Evolutionary conservation across 2,888 invertebrate species (phyloP).

Genomic region (Scelioninae gen. 2): DNA sequence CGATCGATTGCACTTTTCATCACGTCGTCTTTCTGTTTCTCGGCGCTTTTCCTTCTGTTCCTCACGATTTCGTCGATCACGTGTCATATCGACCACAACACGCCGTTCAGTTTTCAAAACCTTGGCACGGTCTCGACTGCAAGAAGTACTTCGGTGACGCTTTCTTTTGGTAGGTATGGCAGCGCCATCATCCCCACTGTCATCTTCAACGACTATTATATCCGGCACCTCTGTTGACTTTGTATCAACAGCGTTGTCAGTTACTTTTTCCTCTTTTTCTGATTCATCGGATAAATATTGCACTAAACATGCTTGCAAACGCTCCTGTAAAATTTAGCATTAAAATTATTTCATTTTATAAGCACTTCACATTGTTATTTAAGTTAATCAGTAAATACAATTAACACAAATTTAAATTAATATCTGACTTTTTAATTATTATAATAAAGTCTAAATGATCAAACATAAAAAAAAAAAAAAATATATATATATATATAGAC

Average conservation of each 20-base stretch:
- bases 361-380: not conserved
- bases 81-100: slow-evolving; percentile 72
- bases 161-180: slow-evolving; percentile 71
- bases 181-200: slow-evolving; percentile 78
- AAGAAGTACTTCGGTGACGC: slow-evolving; percentile 73
- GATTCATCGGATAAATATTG: slow-evolving; percentile 85
- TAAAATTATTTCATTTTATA: not conserved
- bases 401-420: no score
- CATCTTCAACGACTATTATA: slow-evolving; percentile 81
- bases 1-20: slow-evolving; percentile 67
- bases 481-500: no score
- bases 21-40: slow-evolving; percentile 68
- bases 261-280: slow-evolving; percentile 77
- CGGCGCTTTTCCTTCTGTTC: slow-evolving; percentile 67
- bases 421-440: no score
- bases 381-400: no score
- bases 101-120: slow-evolving; percentile 70
- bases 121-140: slow-evolving; percentile 70
- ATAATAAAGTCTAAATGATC: no score
- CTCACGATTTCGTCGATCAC: slow-evolving; percentile 67
- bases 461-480: no score
- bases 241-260: slow-evolving; percentile 71
- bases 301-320: slow-evolving; percentile 85
- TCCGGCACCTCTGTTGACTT: slow-evolving; percentile 77
- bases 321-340: slow-evolving; percentile 71